Evolutionary conservation across 2,113 vertebrate genomes (phyloP).

Genomic region (Epinephelus lanceolatus): DNA sequence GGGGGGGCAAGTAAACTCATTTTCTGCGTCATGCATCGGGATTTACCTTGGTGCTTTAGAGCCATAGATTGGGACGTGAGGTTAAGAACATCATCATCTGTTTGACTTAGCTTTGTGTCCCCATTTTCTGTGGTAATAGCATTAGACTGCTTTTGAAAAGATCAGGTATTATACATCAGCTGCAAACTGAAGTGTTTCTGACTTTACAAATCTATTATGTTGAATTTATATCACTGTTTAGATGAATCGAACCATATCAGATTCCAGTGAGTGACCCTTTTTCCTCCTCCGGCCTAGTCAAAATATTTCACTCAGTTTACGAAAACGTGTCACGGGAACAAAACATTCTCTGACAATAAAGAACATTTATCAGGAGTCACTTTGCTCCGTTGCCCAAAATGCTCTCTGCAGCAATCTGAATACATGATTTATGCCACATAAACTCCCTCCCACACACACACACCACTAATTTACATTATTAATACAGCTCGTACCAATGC

Average conservation of each 20-base stretch:
- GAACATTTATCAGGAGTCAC: slow-evolving; percentile 44
- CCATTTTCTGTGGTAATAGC: slow-evolving; percentile 20
- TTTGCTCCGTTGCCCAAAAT: slow-evolving; percentile 25
- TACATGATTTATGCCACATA: slow-evolving; percentile 43
- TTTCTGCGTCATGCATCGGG: slow-evolving; percentile 58
- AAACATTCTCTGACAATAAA: slow-evolving; percentile 55
- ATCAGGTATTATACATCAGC: slow-evolving; percentile 8
- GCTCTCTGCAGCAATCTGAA: slow-evolving; percentile 29
- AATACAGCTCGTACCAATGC: slow-evolving; percentile 61
- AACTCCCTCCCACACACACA: slow-evolving; percentile 10
- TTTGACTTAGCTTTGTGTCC: slow-evolving; percentile 20
- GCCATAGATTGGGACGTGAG: slow-evolving; percentile 13
- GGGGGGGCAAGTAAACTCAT: slow-evolving; percentile 29
- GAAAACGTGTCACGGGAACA: slow-evolving; percentile 36
- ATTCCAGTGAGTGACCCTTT: slow-evolving; percentile 9
- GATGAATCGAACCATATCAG: slow-evolving; percentile 11
- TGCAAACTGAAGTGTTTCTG: background rate
- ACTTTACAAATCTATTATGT: background rate
- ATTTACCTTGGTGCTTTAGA: slow-evolving; percentile 59
- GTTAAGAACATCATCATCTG: slow-evolving; percentile 30
- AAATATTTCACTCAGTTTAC: slow-evolving; percentile 45
- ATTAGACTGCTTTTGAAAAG: slow-evolving; percentile 17
- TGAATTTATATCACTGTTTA: background rate
- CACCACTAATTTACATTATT: slow-evolving; percentile 54
- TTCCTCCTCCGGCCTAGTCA: slow-evolving; percentile 30